Evolutionary conservation across 2,888 invertebrate species (phyloP).

Genomic region (Ditula angustiorana): DNA sequence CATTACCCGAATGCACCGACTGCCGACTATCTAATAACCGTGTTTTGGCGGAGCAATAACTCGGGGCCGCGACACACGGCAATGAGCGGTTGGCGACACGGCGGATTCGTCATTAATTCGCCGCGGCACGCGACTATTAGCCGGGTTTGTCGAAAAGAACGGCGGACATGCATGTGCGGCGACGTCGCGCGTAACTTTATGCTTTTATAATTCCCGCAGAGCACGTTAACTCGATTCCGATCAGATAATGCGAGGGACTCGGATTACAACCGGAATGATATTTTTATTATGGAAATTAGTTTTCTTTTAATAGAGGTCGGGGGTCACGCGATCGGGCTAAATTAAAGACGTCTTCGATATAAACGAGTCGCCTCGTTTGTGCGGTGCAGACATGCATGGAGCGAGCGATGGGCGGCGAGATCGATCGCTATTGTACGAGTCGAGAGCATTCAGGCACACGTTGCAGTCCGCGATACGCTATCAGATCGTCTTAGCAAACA

Average conservation of each 20-base stretch:
- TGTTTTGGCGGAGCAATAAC: constrained; percentile 70
- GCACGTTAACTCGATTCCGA: constrained; percentile 81
- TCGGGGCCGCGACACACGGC: constrained; percentile 63
- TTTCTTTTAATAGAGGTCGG: constrained; percentile 78
- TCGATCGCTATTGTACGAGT: constrained; percentile 74
- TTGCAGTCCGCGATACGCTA: constrained; percentile 76
- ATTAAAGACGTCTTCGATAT: constrained; percentile 72
- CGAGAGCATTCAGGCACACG: constrained; percentile 73
- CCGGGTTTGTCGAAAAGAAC: constrained; percentile 76
- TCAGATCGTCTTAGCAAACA: constrained; percentile 85
- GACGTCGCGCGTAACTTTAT: constrained; percentile 79
- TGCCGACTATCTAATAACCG: constrained; percentile 78
- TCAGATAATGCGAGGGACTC: constrained; percentile 70
- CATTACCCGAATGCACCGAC: constrained; percentile 70
- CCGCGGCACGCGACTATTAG: constrained; percentile 79
- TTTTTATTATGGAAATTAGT: constrained; percentile 82
- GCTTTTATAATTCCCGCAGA: constrained; percentile 79
- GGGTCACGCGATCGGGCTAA: constrained; percentile 72
- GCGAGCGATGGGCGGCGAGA: constrained; percentile 60
- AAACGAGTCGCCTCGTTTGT: constrained; percentile 60
- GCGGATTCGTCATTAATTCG: constrained; percentile 80
- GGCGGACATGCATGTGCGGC: constrained; percentile 76
- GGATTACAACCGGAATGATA: constrained; percentile 65
- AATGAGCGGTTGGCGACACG: constrained; percentile 81
- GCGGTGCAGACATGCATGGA: constrained; percentile 44